Evolutionary conservation across 2,797 vertebrate genomes (phyloP), one percentile per base, ranked within the genome.

Genomic region (Alauda arvensis): DNA sequence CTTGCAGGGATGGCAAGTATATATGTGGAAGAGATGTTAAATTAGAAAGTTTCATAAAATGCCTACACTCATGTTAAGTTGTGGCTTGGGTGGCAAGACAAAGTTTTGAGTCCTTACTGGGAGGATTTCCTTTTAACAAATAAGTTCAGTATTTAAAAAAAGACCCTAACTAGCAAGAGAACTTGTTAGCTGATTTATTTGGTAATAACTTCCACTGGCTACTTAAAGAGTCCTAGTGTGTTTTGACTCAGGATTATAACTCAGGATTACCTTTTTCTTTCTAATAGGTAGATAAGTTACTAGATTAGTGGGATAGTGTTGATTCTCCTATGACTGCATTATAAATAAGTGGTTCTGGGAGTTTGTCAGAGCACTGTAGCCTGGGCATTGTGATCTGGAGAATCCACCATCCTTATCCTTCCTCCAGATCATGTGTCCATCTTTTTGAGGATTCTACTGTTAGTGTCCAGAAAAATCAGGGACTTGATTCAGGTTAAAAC

Each of bases 321-420:
- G 42, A 53, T 67, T 80, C 5, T 42, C 12, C 61, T 70, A 14
- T 24, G 37, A 25, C 33, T 77, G 20, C 21, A 28, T 26, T 61
- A 21, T 26, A 51, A 46, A 29, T 25, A 23, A 48, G 8, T 39
- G 62, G 20, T 60, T 83, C 46, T 67, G 37, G 10, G 12, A 70
- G 15, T 15, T 57, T 2, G 0, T 68, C 19, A 60, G 18, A 37
- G 11, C 9, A n/a, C 4, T 1, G 1, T 29, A 69, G 18, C 11
- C 26, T 63, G 24, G 14, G 12, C 8, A 25, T 10, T 45, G 16
- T 16, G 34, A 52, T 28, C 26, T 70, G 37, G 48, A 80, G 34
- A 61, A 57, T 45, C 20, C 1, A 3, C 13, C 28, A 60, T 20
- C 15, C 33, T 13, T 53, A 11, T 72, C 25, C 18, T 59, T 77